Percentiles rank a stretch among this genome's conserved stretches.
Conservation (phyloP, 2,888 invertebrate species). For the Calliopum simillimum region DNA sequence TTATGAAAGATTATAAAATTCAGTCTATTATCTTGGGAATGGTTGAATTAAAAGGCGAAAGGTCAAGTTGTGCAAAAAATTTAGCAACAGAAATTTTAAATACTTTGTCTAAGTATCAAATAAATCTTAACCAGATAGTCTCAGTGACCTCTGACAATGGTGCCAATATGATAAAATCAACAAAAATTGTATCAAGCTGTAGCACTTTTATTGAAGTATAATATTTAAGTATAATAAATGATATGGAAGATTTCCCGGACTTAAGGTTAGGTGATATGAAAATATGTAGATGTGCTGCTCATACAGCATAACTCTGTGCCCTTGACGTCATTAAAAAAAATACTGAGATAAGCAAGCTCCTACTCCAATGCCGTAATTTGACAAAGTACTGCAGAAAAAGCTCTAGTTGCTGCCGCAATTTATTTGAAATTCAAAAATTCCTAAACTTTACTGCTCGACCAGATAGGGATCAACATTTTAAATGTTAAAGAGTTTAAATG, state of each 20-base stretch:
- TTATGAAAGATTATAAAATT: constrained; percentile 33
- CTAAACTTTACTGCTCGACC: constrained; percentile 32
- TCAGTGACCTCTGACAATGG: constrained; percentile 27
- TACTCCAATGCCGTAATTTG: constrained; percentile 26
- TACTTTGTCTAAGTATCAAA: too few relatives aligned
- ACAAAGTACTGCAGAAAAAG: constrained; percentile 26
- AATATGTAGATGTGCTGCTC: constrained; percentile 42
- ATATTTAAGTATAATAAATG: constrained; percentile 15
- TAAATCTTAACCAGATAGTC: too few relatives aligned
- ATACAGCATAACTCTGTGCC: constrained; percentile 41
- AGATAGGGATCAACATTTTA: too few relatives aligned
- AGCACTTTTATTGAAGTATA: not conserved
- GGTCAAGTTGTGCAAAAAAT: constrained; percentile 30
- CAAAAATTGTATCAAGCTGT: constrained; percentile 38
- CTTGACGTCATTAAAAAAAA: constrained; percentile 39
- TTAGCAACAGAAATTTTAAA: constrained; percentile 9
- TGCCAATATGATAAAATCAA: constrained; percentile 37
- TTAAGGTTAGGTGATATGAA: constrained; percentile 15
- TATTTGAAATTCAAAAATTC: constrained; percentile 24
- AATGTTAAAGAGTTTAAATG: constrained; percentile 24
- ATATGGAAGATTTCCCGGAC: not conserved
- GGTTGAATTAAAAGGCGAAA: constrained; percentile 37
- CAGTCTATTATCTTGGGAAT: constrained; percentile 39
- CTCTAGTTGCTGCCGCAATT: too few relatives aligned
- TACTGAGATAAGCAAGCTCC: not conserved